Evolutionary conservation across 2,797 vertebrate genomes (phyloP), one percentile per base, ranked within the genome.

Genomic region (Microctenopoma steveboyesi): DNA sequence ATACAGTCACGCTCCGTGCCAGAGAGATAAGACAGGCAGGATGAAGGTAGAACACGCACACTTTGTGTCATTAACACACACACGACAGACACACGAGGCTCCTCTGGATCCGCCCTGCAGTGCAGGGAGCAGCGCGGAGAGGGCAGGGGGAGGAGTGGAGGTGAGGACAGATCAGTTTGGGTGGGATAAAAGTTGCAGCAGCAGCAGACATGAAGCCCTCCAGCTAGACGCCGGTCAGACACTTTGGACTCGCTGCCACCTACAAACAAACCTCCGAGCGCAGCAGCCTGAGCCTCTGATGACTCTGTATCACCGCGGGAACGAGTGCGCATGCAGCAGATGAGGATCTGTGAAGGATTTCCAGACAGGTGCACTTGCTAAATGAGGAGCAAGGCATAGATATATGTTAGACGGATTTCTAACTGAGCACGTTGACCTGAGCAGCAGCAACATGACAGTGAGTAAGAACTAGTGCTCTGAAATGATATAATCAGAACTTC

Each of bases 401-500:
- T 74, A 4, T 46, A 7, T 2, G 33, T 28, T n/a, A 22, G 40
- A 64, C 52, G 22, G 48, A 30, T 74, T 69, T 63, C 28, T 18
- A 3, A 48, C 30, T 40, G 42, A 78, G 62, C 76, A 1, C 5
- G 3, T 16, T 25, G 55, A 75, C 51, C 46, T 22, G 65, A 76
- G 77, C 58, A 51, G 67, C 79, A 60, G 49, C 81, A 84, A 28
- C 7, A 91, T 91, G 88, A 85, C 88, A 45, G 90, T 91, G 72
- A 90, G 90, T 81, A 47, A 4, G 22, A 22, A 22, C 22, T 22
- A 22, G 22, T 22, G 22, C 22, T 22, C 22, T 22, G 22, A 22
- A 22, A 22, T 22, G 22, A 22, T 22, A 22, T 22, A 22, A 22
- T 22, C 22, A 22, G 22, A 22, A 22, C 22, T 22, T 22, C 22